A percentile compares a stretch with the other conserved stretches of the same genome.
Evolutionary conservation across 2,113 vertebrate species (phyloP).

Genomic region (Anthoscopus minutus): DNA sequence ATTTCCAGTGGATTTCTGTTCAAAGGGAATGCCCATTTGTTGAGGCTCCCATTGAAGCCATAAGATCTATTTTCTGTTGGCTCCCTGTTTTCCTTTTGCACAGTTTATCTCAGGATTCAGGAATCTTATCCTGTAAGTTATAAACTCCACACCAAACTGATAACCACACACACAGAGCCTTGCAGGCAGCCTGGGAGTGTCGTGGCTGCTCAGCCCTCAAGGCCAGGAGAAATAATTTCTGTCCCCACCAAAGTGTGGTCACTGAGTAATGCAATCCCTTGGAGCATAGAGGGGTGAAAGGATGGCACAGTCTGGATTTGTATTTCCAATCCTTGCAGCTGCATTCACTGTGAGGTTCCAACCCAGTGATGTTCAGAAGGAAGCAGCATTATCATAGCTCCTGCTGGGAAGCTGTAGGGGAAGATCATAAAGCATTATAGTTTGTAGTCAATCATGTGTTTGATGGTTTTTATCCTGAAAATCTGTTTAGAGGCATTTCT

Average conservation of each 20-base stretch:
- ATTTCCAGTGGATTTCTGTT: not conserved
- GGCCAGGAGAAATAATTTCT: not conserved
- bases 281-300: not conserved
- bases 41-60: not conserved
- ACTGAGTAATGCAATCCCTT: rapidly evolving
- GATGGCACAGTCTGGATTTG: not conserved
- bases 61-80: not conserved
- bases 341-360: not conserved
- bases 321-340: not conserved
- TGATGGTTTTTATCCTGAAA: not conserved
- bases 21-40: not conserved
- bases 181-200: too few species aligned
- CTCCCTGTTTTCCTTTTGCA: not conserved
- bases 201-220: rapidly evolving
- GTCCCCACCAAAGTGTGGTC: not conserved
- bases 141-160: not conserved
- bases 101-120: not conserved
- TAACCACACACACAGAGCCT: not conserved
- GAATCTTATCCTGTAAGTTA: not conserved
- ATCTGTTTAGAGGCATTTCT: not conserved
- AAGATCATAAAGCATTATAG: not conserved
- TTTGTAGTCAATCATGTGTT: not conserved
- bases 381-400: not conserved
- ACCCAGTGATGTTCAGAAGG: not conserved
- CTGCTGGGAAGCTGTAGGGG: not conserved